These are phyloP conservation scores for Garra rufa DNA, from an alignment of 2,113 vertebrate genomes.

Conservation along the genomic window DNA sequence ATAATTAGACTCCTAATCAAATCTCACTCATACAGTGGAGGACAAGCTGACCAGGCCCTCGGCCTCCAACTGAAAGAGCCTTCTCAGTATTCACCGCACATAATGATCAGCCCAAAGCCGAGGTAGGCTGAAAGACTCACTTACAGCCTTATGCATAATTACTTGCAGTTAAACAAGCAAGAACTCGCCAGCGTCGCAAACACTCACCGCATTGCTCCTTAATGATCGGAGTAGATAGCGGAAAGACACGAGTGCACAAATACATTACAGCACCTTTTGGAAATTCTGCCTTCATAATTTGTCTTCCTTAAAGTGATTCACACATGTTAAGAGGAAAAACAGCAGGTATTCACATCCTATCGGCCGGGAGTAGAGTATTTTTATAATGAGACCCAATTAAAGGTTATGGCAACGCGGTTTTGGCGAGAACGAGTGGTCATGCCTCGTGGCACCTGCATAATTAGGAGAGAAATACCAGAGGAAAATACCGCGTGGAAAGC, in stretches of 20 bases:
- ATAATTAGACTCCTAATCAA: conserved; percentile 48
- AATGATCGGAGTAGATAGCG: background rate
- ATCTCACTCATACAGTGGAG: conserved; percentile 35
- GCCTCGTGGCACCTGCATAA: conserved; percentile 74
- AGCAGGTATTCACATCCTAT: conserved; percentile 17
- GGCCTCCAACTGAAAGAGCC: conserved; percentile 22
- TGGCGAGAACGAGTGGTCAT: conserved; percentile 66
- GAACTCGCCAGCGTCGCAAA: conserved; percentile 17
- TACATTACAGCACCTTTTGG: conserved; percentile 19
- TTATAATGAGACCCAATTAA: conserved; percentile 77
- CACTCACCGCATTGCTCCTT: conserved; percentile 3
- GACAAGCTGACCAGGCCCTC: conserved; percentile 38
- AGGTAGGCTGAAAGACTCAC: conserved; percentile 16
- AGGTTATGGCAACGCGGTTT: conserved; percentile 56
- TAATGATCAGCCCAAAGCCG: conserved; percentile 34
- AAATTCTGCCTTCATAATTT: conserved; percentile 25
- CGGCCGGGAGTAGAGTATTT: conserved; percentile 47
- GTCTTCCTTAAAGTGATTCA: conserved; percentile 1
- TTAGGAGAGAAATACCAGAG: conserved; percentile 68
- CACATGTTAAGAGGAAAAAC: conserved; percentile 31
- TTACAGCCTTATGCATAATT: conserved; percentile 42
- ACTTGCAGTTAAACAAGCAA: conserved; percentile 40
- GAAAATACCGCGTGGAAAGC: background rate
- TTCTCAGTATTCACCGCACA: conserved; percentile 36
- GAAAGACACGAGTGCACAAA: conserved; percentile 13